Evolutionary conservation across 2,888 invertebrate genomes (phyloP).

Genomic region (Cancer borealis): DNA sequence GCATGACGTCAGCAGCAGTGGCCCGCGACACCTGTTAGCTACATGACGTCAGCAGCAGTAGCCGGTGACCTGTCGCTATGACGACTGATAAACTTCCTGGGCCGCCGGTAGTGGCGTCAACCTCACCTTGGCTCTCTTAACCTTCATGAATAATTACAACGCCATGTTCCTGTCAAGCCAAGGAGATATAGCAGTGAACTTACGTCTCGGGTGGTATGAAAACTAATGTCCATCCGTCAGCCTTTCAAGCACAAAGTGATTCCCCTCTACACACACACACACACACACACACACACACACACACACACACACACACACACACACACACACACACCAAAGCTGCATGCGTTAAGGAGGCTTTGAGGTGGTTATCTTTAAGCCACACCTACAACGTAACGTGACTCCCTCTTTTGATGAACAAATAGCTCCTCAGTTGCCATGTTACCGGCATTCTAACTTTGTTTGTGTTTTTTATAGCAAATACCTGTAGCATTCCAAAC

Average conservation of each 20-base stretch:
- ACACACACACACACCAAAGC: not conserved
- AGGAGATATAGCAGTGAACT: not conserved
- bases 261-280: not conserved
- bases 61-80: not conserved
- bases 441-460: not conserved
- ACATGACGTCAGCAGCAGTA: not conserved
- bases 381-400: not conserved
- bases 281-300: too few relatives aligned
- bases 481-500: not conserved
- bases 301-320: not conserved
- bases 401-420: too few relatives aligned
- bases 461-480: not conserved
- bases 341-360: not conserved
- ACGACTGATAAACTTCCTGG: not conserved
- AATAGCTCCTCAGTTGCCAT: not conserved
- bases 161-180: not conserved
- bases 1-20: not conserved
- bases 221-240: not conserved
- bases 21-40: not conserved
- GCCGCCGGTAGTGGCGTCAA: not conserved
- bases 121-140: not conserved
- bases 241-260: not conserved
- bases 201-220: too few relatives aligned
- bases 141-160: not conserved
- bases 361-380: not conserved